These are phyloP conservation scores for Pterocles burchelli DNA, from an alignment of 2,113 vertebrate genomes.

Conservation along the genomic window DNA sequence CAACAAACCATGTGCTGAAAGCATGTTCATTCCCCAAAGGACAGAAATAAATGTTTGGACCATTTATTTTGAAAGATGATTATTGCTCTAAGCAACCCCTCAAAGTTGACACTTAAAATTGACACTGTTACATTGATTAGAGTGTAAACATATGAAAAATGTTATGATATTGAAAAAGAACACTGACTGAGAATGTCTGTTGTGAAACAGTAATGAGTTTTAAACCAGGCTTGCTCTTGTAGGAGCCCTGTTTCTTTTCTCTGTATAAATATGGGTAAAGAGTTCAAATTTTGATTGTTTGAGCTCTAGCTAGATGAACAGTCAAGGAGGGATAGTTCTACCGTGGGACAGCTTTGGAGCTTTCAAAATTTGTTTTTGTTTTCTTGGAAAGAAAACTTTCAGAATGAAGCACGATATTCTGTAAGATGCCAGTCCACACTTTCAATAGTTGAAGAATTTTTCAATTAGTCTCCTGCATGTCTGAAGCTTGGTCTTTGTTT, in stretches of 20 bases:
- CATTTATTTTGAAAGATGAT: slow-evolving; percentile 12
- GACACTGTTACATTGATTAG: neutral
- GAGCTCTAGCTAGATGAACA: neutral
- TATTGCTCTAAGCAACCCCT: slow-evolving; percentile 8
- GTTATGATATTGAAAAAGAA: neutral
- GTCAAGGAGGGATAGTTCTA: neutral
- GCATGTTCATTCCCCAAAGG: neutral
- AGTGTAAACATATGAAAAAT: slow-evolving; percentile 30
- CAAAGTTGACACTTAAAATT: neutral
- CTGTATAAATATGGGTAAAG: neutral
- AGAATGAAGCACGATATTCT: neutral
- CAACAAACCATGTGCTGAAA: neutral
- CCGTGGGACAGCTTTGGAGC: neutral
- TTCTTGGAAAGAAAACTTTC: neutral
- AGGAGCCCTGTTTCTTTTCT: neutral
- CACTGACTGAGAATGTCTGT: neutral
- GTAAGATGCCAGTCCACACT: neutral
- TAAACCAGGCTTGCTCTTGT: neutral
- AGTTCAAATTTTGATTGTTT: neutral
- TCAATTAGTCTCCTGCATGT: neutral
- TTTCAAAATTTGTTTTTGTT: neutral
- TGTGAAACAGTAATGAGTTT: neutral
- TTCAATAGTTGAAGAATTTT: rapidly evolving
- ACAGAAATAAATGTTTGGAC: neutral
- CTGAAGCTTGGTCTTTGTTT: neutral